These are phyloP conservation scores for Sarcophaga bullata DNA, from an alignment of 1,140 invertebrate species.

Conservation along the genomic window DNA sequence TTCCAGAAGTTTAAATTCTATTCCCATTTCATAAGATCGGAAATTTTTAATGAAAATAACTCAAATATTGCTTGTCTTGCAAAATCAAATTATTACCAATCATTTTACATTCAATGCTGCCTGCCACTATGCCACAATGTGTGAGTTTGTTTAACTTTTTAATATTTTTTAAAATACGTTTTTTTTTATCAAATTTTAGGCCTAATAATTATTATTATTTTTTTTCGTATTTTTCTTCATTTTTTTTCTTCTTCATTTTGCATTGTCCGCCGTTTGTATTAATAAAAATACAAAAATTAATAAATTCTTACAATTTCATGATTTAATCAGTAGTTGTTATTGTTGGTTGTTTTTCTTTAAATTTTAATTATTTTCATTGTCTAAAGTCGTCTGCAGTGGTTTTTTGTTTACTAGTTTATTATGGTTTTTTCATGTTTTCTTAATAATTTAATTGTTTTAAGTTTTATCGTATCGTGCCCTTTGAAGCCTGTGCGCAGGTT, in stretches of 20 bases:
- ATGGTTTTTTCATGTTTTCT: constrained; percentile 11
- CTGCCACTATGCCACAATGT: background rate
- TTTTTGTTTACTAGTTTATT: constrained; percentile 21
- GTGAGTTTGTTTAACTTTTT: background rate
- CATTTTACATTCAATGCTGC: too few relatives aligned
- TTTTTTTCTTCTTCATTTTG: background rate
- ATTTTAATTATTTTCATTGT: background rate
- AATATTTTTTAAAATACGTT: background rate
- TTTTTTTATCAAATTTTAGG: constrained; percentile 21
- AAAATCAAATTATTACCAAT: too few relatives aligned
- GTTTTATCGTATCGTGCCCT: background rate
- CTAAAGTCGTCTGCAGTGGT: constrained; percentile 26
- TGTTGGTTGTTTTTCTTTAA: too few relatives aligned
- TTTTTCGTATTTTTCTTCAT: constrained; percentile 18
- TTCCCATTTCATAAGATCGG: too few relatives aligned
- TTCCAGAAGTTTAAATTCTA: too few relatives aligned
- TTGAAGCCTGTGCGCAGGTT: constrained; percentile 9
- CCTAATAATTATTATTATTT: constrained; percentile 8
- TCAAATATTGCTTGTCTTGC: too few relatives aligned
- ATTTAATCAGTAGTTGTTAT: constrained; percentile 10
- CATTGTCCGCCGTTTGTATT: background rate
- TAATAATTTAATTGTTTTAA: background rate
- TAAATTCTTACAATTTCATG: constrained; percentile 21
- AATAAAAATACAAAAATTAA: background rate
- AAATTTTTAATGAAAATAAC: too few relatives aligned